phyloP scores from a whole-genome alignment of 2,113 vertebrate genomes.

The Ovibos moschatus region DNA sequence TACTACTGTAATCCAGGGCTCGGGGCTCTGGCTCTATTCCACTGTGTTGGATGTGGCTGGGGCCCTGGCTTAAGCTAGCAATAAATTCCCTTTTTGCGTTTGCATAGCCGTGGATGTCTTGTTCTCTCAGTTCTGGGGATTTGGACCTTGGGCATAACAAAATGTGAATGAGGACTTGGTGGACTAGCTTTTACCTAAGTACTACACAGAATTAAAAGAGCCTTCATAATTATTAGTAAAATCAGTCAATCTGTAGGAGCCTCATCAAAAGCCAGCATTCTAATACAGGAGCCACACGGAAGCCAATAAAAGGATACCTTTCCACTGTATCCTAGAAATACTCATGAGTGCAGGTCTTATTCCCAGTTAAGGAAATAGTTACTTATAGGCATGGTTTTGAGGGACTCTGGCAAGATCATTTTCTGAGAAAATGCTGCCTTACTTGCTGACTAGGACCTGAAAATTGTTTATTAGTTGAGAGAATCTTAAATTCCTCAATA shows the following conservation, averaged over 20 bases:
- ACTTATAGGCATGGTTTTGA: neutral
- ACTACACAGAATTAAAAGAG: neutral
- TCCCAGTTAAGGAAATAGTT: neutral
- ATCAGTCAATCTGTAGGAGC: neutral
- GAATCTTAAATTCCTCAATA: neutral
- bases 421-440: neutral
- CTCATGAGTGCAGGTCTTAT: neutral
- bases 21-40: too few species aligned
- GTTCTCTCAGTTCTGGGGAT: too few species aligned
- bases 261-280: neutral
- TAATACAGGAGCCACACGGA: neutral
- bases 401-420: neutral
- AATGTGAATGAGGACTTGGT: neutral
- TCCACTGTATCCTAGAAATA: neutral
- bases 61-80: too few species aligned
- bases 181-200: neutral
- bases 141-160: too few species aligned
- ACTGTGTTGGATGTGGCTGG: too few species aligned
- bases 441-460: neutral
- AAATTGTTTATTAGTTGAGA: neutral
- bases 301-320: neutral
- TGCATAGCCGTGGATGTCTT: too few species aligned
- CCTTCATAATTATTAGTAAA: neutral
- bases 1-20: too few species aligned
- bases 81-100: too few species aligned